Conservation (phyloP, 2,113 vertebrate genomes). For the Psophia crepitans region DNA sequence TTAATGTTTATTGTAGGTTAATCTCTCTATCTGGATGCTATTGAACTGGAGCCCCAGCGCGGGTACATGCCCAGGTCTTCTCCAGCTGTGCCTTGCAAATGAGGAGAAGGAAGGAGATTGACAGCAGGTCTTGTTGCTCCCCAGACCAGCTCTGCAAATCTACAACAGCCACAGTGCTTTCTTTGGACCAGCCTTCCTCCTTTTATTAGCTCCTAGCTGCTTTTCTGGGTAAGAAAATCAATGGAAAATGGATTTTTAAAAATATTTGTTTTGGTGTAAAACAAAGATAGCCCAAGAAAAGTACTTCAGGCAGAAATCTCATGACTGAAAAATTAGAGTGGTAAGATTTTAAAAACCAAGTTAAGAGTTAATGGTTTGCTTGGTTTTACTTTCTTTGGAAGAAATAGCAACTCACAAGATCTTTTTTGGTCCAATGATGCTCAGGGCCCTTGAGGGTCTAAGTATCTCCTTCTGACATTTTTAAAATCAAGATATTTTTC, state of each 20-base stretch:
- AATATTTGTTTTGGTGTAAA: slow-evolving; percentile 72
- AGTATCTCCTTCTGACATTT: not conserved
- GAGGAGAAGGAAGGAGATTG: slow-evolving; percentile 25
- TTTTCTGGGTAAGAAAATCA: slow-evolving; percentile 68
- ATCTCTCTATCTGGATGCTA: not conserved
- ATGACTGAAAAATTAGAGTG: slow-evolving; percentile 19
- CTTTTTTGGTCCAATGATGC: slow-evolving; percentile 2
- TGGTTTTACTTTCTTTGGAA: slow-evolving; percentile 47
- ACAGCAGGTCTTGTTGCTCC: slow-evolving; percentile 41
- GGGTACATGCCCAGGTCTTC: not conserved
- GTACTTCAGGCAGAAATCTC: slow-evolving; percentile 61
- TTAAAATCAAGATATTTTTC: slow-evolving; percentile 22
- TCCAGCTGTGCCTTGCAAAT: not conserved
- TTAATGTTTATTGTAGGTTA: not conserved
- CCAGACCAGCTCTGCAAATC: slow-evolving; percentile 39
- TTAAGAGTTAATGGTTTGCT: slow-evolving; percentile 18
- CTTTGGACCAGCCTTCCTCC: slow-evolving; percentile 55
- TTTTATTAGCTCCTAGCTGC: slow-evolving; percentile 74
- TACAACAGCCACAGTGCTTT: slow-evolving; percentile 63
- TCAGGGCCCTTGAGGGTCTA: not conserved
- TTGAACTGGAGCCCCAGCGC: not conserved
- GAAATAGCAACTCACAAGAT: not conserved
- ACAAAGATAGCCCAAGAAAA: slow-evolving; percentile 62
- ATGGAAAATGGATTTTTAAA: slow-evolving; percentile 68
- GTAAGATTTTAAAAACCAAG: slow-evolving; percentile 38